phyloP scores from a whole-genome alignment of 2,113 vertebrate species.

The Lanius collurio region DNA sequence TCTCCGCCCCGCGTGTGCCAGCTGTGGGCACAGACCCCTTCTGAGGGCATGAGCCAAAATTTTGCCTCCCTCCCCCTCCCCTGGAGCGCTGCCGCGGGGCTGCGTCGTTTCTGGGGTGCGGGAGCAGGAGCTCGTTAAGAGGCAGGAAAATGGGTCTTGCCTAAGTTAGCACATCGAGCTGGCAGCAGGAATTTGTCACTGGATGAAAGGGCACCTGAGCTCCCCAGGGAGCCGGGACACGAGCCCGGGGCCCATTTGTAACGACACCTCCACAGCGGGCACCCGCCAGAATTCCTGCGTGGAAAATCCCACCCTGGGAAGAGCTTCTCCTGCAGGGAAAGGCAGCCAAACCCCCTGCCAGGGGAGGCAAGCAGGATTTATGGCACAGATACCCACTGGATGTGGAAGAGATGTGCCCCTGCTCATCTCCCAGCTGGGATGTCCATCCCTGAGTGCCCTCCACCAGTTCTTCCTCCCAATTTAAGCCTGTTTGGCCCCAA shows the following conservation, averaged over 20 bases:
- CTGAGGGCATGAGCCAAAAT: fast-evolving
- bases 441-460: fast-evolving
- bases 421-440: neutral
- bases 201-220: constrained; percentile 22
- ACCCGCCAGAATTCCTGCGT: neutral
- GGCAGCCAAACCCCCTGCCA: neutral
- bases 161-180: neutral
- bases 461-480: fast-evolving
- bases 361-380: fast-evolving
- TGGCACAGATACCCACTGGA: fast-evolving
- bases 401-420: neutral
- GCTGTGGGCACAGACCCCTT: neutral
- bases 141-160: constrained; percentile 34
- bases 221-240: neutral
- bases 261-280: neutral
- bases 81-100: neutral
- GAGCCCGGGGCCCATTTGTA: neutral
- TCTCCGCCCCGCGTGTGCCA: fast-evolving
- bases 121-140: constrained; percentile 5
- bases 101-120: neutral
- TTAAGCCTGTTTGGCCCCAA: fast-evolving
- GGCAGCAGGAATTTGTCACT: constrained; percentile 44
- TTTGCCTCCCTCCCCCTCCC: fast-evolving
- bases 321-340: neutral
- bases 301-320: neutral